Evolutionary conservation across 2,797 vertebrate species (phyloP).

Genomic region (Channallabes apus): DNA sequence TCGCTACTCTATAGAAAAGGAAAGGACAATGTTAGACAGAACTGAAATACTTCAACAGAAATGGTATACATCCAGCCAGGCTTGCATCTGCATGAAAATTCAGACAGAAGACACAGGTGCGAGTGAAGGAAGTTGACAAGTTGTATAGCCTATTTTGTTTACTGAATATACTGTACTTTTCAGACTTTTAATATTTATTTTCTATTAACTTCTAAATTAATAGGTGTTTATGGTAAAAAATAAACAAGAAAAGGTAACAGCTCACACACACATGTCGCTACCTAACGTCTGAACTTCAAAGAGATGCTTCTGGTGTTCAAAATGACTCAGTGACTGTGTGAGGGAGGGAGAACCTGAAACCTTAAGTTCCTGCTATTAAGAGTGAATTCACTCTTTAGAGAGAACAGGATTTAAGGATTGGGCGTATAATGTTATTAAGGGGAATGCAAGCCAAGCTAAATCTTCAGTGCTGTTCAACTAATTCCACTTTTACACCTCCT

Average conservation of each 20-base stretch:
- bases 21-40: conserved; percentile 50
- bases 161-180: neutral
- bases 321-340: conserved; percentile 22
- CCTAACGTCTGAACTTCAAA: conserved; percentile 41
- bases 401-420: conserved; percentile 57
- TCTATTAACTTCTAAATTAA: conserved; percentile 7
- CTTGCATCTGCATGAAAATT: neutral
- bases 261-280: conserved; percentile 2
- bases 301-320: conserved; percentile 15
- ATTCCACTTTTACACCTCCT: conserved; percentile 50
- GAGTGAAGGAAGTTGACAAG: neutral
- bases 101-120: neutral
- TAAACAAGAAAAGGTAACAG: neutral
- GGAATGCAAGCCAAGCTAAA: conserved; percentile 48
- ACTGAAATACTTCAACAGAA: conserved; percentile 28
- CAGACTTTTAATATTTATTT: neutral
- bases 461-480: conserved; percentile 46
- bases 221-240: conserved; percentile 13
- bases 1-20: conserved; percentile 24
- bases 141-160: neutral
- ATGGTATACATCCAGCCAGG: neutral
- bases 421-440: conserved; percentile 54
- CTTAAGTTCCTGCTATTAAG: conserved; percentile 3
- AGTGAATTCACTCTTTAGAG: conserved; percentile 27
- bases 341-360: conserved; percentile 14